A percentile compares a stretch with the other conserved stretches of the same genome.
phyloP scores from a whole-genome alignment of 1,140 invertebrate species.

The Aphidius ervi region DNA sequence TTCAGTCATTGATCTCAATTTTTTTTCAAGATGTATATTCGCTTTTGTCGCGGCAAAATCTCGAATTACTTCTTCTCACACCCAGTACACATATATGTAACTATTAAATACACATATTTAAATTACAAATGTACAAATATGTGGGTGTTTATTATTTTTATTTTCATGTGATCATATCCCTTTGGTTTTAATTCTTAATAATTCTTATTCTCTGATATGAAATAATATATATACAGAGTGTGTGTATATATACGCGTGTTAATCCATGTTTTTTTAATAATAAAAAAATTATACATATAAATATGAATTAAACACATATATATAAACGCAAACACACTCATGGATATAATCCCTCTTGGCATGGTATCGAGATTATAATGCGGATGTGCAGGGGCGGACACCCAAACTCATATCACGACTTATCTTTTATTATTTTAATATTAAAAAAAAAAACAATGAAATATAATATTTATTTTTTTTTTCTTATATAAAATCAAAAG shows the following conservation, averaged over 20 bases:
- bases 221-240: no score
- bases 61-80: conserved; percentile 24
- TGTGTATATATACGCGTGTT: no score
- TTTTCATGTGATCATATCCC: no score
- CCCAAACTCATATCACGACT: conserved; percentile 5
- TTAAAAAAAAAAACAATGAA: conserved; percentile 1
- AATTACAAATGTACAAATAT: not conserved
- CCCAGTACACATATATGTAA: not conserved
- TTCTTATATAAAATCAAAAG: not conserved
- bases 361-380: conserved; percentile 11
- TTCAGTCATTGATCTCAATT: conserved; percentile 29
- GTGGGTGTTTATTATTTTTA: conserved; percentile 1
- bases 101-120: no score
- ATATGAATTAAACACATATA: no score
- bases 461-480: not conserved
- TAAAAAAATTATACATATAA: no score
- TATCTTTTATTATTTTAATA: conserved; percentile 7
- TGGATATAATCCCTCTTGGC: conserved; percentile 11
- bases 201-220: no score
- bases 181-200: no score
- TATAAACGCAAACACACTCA: no score
- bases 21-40: conserved; percentile 9
- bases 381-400: conserved; percentile 13
- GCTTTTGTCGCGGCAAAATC: conserved; percentile 15
- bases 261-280: no score